These are phyloP conservation scores for Xanthia icteritia DNA, from an alignment of 2,888 invertebrate species.

Conservation along the genomic window DNA sequence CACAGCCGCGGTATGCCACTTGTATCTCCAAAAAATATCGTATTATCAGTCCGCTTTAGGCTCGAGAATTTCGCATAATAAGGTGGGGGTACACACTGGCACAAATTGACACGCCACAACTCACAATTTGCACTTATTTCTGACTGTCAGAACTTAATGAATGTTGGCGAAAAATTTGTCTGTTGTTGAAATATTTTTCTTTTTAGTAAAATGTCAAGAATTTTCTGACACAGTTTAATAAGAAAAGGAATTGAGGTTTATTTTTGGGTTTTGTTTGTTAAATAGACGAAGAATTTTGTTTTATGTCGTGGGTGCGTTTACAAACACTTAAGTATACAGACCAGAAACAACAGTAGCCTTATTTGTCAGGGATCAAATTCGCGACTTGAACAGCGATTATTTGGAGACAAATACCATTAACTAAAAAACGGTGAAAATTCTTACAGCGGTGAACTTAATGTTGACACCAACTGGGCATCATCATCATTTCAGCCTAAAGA, in stretches of 20 bases:
- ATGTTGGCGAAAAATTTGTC: conserved; percentile 21
- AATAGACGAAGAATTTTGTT: not conserved
- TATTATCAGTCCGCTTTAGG: conserved; percentile 34
- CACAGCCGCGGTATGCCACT: conserved; percentile 2
- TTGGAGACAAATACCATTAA: not conserved
- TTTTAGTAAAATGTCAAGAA: conserved; percentile 1
- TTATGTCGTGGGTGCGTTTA: not conserved
- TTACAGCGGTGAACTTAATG: not conserved
- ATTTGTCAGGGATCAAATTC: not conserved
- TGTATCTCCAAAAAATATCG: conserved; percentile 17
- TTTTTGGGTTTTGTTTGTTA: not conserved
- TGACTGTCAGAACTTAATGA: conserved; percentile 34
- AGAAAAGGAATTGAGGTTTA: conserved; percentile 8
- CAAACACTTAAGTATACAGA: not conserved
- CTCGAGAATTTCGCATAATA: conserved; percentile 27
- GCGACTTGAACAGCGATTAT: not conserved
- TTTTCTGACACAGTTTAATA: not conserved
- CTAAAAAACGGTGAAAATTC: not conserved
- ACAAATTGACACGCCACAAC: conserved; percentile 54
- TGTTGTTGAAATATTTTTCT: conserved; percentile 17
- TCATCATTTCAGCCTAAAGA: too few relatives aligned
- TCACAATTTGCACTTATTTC: conserved; percentile 59
- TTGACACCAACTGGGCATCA: too few relatives aligned
- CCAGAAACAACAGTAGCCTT: not conserved
- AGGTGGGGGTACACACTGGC: conserved; percentile 14